Percentiles rank a stretch among this genome's conserved stretches.
phyloP scores from a whole-genome alignment of 1,140 invertebrate genomes.

The Steinernema feltiae region DNA sequence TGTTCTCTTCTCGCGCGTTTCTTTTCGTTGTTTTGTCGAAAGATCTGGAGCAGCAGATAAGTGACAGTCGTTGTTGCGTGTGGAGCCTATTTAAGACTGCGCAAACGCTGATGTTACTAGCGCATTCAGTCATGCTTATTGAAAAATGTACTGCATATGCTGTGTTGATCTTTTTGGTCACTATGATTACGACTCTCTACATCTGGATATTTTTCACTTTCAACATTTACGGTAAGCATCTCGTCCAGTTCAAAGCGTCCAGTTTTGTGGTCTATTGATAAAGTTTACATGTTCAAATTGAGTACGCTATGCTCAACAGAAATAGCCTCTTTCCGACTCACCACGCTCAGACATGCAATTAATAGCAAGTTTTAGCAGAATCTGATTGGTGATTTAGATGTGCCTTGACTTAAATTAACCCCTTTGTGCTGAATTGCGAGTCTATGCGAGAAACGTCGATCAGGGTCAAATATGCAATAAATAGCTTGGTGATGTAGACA shows the following conservation, averaged over 20 bases:
- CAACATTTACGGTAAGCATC: background rate
- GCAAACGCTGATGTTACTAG: background rate
- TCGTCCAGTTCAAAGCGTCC: background rate
- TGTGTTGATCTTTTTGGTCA: background rate
- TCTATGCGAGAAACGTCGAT: too few species aligned
- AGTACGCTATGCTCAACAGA: too few species aligned
- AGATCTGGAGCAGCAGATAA: background rate
- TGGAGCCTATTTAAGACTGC: too few species aligned
- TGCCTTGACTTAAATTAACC: too few species aligned
- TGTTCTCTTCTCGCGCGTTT: background rate
- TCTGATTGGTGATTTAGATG: too few species aligned
- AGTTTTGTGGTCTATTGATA: background rate
- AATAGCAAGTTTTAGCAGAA: too few species aligned
- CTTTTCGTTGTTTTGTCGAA: background rate
- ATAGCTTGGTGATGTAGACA: too few species aligned
- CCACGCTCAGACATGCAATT: too few species aligned
- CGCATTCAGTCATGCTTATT: background rate
- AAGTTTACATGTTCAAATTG: background rate
- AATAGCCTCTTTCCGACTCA: too few species aligned
- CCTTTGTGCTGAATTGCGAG: too few species aligned
- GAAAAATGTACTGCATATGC: background rate
- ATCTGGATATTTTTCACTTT: background rate
- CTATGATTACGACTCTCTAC: background rate
- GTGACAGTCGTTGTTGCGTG: background rate
- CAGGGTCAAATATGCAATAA: too few species aligned